phyloP scores from a whole-genome alignment of 2,888 invertebrate genomes.

The Therioaphis trifolii region DNA sequence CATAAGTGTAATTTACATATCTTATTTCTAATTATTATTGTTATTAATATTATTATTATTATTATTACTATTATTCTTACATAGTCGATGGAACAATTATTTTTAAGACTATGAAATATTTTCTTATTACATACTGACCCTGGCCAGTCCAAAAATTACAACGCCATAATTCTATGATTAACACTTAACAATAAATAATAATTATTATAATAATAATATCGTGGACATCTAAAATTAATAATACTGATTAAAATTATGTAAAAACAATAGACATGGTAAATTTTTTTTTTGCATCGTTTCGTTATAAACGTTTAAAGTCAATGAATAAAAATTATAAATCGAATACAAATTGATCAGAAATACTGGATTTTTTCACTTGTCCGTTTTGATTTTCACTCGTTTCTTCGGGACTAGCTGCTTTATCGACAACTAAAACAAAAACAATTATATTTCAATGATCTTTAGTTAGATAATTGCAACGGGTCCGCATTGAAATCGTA shows the following conservation, averaged over 20 bases:
- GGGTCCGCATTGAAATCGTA: no score
- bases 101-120: no score
- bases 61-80: no score
- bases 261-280: background rate
- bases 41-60: no score
- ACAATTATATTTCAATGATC: no score
- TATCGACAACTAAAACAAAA: slow-evolving; percentile 29
- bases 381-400: slow-evolving; percentile 31
- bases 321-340: slow-evolving; percentile 40
- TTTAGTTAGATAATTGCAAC: no score
- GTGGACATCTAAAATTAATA: background rate
- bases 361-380: slow-evolving; percentile 17
- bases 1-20: background rate
- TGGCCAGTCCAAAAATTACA: slow-evolving; percentile 47
- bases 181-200: no score
- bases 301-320: background rate
- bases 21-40: slow-evolving; percentile 5
- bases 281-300: background rate
- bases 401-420: background rate
- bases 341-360: slow-evolving; percentile 44
- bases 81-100: no score
- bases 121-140: slow-evolving; percentile 40
- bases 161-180: background rate
- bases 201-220: background rate
- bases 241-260: background rate